A percentile compares a stretch with the other conserved stretches of the same genome.
phyloP scores from a whole-genome alignment of 2,113 vertebrate species.

The Sylvicapra grimmia region DNA sequence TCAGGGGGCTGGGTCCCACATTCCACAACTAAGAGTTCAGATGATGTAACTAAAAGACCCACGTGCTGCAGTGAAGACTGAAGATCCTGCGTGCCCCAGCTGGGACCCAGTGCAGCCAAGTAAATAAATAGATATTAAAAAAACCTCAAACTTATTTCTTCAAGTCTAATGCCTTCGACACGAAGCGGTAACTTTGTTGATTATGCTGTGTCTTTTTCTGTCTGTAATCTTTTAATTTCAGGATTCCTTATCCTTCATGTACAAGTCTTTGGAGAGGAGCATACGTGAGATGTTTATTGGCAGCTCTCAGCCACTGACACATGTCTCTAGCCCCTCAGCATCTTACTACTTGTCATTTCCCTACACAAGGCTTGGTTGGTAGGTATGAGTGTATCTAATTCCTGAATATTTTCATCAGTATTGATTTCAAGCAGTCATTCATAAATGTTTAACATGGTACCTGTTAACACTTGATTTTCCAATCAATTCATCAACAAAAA shows the following conservation, averaged over 20 bases:
- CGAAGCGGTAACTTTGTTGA: background rate
- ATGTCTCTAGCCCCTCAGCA: slow-evolving; percentile 69
- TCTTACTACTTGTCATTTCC: slow-evolving; percentile 76
- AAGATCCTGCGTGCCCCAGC: background rate
- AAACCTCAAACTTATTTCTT: background rate
- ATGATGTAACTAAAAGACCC: background rate
- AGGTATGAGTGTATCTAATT: background rate
- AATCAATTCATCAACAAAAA: background rate
- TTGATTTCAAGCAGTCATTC: background rate
- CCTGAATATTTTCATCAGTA: background rate
- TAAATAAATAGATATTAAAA: background rate
- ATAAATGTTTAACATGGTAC: too few species aligned
- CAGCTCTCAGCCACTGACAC: slow-evolving; percentile 44
- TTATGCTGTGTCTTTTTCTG: background rate
- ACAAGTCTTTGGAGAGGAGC: slow-evolving; percentile 49
- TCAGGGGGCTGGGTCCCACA: background rate
- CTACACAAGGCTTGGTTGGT: slow-evolving; percentile 83
- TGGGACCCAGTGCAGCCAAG: background rate
- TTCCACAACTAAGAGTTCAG: background rate
- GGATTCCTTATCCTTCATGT: slow-evolving; percentile 73
- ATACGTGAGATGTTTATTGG: slow-evolving; percentile 44
- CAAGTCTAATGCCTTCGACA: background rate
- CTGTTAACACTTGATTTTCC: background rate
- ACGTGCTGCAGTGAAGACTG: background rate
- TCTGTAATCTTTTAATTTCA: slow-evolving; percentile 48